These are phyloP conservation scores for Spodoptera littoralis DNA, from an alignment of 2,888 invertebrate genomes.

Conservation along the genomic window DNA sequence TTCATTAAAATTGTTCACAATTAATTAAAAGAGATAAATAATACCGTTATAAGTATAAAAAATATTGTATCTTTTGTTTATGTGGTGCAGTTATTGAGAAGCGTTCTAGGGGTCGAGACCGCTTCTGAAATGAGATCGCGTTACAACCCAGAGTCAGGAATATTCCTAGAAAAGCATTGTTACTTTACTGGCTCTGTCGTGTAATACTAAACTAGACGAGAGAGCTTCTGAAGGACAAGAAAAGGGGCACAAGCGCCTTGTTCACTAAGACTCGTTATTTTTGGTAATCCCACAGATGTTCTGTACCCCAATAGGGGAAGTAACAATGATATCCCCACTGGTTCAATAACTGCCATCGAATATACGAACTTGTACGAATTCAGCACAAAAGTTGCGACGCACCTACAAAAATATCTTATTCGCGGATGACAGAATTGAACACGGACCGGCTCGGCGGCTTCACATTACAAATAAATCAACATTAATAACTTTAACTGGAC, in stretches of 20 bases:
- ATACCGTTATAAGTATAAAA: constrained; percentile 47
- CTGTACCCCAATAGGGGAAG: constrained; percentile 55
- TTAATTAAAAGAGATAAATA: constrained; percentile 21
- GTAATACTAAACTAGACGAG: constrained; percentile 28
- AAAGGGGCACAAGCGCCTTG: constrained; percentile 14
- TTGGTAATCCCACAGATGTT: constrained; percentile 43
- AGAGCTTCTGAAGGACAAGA: constrained; percentile 39
- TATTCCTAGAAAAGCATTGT: constrained; percentile 38
- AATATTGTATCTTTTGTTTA: constrained; percentile 49
- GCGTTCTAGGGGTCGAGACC: constrained; percentile 44
- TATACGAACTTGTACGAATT: constrained; percentile 48
- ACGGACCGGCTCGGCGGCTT: constrained; percentile 41
- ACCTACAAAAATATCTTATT: constrained; percentile 57
- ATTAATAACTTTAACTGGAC: constrained; percentile 39
- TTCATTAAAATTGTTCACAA: no score
- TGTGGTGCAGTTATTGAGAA: constrained; percentile 49
- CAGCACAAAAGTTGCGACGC: constrained; percentile 49
- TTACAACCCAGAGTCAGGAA: constrained; percentile 60
- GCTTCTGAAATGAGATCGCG: constrained; percentile 69
- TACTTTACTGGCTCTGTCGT: constrained; percentile 36
- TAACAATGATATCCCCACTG: constrained; percentile 44
- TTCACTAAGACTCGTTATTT: constrained; percentile 33
- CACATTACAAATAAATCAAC: constrained; percentile 54
- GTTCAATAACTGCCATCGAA: constrained; percentile 57
- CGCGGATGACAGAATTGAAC: constrained; percentile 57